Evolutionary conservation across 2,113 vertebrate species (phyloP).

Genomic region (Sphaerodactylus townsendi): DNA sequence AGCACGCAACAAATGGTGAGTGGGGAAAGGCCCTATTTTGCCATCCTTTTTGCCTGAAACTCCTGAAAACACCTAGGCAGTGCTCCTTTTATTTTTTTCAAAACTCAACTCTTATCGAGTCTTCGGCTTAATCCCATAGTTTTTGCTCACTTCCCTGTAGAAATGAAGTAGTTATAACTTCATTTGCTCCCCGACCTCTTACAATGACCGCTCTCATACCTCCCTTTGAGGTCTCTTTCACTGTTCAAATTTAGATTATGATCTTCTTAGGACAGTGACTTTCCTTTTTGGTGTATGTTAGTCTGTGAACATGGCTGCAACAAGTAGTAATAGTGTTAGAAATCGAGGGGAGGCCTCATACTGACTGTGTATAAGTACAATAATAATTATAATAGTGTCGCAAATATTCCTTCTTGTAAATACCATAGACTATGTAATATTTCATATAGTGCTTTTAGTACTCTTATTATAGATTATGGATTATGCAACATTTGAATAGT

Average conservation of each 20-base stretch:
- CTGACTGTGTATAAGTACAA: too few relatives aligned
- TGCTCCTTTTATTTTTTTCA: not conserved
- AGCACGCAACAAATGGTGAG: too few relatives aligned
- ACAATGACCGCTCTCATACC: too few relatives aligned
- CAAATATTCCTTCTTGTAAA: too few relatives aligned
- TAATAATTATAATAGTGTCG: too few relatives aligned
- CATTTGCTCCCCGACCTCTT: not conserved
- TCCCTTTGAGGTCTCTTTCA: not conserved
- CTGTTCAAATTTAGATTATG: not conserved
- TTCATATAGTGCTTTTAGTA: too few relatives aligned
- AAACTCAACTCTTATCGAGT: not conserved
- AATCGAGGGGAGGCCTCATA: too few relatives aligned
- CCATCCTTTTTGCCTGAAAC: not conserved
- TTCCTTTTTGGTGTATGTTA: not conserved
- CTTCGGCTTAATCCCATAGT: not conserved
- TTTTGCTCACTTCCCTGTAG: not conserved
- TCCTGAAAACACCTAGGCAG: not conserved
- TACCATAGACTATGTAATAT: too few relatives aligned
- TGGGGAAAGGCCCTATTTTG: too few relatives aligned
- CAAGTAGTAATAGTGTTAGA: not conserved
- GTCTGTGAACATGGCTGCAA: not conserved
- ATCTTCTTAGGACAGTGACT: not conserved
- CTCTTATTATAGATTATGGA: too few relatives aligned
- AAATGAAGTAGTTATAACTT: not conserved
- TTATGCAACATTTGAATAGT: too few relatives aligned